phyloP scores from a whole-genome alignment of 2,113 vertebrate genomes.

The Paedocypris sp. region DNA sequence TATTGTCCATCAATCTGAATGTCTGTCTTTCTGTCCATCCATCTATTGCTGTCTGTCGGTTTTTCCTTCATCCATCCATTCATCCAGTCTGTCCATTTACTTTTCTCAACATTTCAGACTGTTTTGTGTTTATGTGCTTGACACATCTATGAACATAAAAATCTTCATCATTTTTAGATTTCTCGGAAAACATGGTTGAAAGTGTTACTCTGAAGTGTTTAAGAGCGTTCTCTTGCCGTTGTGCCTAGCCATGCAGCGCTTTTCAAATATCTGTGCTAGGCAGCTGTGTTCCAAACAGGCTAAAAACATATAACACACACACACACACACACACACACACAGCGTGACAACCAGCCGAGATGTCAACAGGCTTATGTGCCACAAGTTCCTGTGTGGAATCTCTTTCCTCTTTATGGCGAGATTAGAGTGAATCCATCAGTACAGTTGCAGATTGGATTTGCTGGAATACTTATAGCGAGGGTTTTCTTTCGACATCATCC shows the following conservation, averaged over 20 bases:
- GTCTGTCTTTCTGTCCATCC: too few relatives aligned
- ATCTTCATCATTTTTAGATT: slow-evolving; percentile 31
- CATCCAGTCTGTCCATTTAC: too few relatives aligned
- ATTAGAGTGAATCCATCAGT: slow-evolving; percentile 47
- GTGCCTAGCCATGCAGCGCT: slow-evolving; percentile 40
- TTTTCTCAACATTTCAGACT: too few relatives aligned
- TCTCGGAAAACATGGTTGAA: slow-evolving; percentile 28
- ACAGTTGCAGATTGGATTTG: slow-evolving; percentile 44
- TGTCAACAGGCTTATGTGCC: slow-evolving; percentile 44
- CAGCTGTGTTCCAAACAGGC: slow-evolving; percentile 19
- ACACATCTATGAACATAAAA: slow-evolving; percentile 11
- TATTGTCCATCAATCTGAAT: too few relatives aligned
- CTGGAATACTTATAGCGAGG: slow-evolving; percentile 37
- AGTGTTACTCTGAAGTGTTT: slow-evolving; percentile 20
- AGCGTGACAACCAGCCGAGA: slow-evolving; percentile 46
- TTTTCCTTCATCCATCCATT: too few relatives aligned
- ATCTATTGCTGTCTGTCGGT: too few relatives aligned
- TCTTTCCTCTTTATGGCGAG: slow-evolving; percentile 37
- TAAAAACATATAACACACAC: slow-evolving; percentile 7
- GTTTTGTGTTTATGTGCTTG: slow-evolving; percentile 16
- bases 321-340: slow-evolving; percentile 17
- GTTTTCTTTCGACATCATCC: slow-evolving; percentile 32
- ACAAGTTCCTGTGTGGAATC: slow-evolving; percentile 43
- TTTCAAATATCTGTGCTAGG: slow-evolving; percentile 18
- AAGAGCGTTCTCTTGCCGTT: slow-evolving; percentile 29